phyloP scores from a whole-genome alignment of 2,888 invertebrate species.

The Drosophila falleni region DNA sequence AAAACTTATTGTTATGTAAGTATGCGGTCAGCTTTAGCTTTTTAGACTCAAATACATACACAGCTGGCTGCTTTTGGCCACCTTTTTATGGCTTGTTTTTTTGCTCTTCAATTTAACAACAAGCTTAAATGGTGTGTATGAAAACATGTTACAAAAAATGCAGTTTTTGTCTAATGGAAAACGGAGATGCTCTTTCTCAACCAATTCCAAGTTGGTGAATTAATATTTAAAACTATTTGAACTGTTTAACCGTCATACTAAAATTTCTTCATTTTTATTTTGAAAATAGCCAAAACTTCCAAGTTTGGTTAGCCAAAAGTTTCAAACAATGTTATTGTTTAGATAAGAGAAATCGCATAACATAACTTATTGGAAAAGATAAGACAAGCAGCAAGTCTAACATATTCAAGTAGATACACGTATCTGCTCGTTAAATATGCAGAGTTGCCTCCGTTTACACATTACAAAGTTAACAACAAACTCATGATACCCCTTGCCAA shows the following conservation, averaged over 20 bases:
- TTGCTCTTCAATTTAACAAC: conserved; percentile 14
- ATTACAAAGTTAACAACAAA: conserved; percentile 33
- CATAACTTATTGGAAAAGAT: too few species aligned
- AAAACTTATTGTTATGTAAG: conserved; percentile 45
- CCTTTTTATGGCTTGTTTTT: background rate
- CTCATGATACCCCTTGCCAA: conserved; percentile 17
- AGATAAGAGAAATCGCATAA: background rate
- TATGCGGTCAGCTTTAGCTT: conserved; percentile 32
- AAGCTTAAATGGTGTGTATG: conserved; percentile 17
- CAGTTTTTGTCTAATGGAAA: background rate
- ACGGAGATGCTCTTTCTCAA: background rate
- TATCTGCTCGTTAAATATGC: conserved; percentile 16
- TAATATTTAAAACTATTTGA: conserved; percentile 3
- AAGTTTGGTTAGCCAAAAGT: background rate
- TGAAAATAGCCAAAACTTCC: background rate
- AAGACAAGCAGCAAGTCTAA: background rate
- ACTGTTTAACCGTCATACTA: background rate
- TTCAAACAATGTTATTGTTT: background rate
- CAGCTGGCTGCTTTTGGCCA: background rate
- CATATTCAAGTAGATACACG: conserved; percentile 2
- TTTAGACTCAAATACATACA: background rate
- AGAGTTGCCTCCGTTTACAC: conserved; percentile 8
- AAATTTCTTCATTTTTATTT: background rate
- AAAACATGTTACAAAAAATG: conserved; percentile 2
- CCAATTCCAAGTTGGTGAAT: background rate